Percentiles rank a stretch among this genome's conserved stretches.
These are phyloP conservation scores for Macaria liturata DNA, from an alignment of 2,888 invertebrate genomes.

Conservation along the genomic window DNA sequence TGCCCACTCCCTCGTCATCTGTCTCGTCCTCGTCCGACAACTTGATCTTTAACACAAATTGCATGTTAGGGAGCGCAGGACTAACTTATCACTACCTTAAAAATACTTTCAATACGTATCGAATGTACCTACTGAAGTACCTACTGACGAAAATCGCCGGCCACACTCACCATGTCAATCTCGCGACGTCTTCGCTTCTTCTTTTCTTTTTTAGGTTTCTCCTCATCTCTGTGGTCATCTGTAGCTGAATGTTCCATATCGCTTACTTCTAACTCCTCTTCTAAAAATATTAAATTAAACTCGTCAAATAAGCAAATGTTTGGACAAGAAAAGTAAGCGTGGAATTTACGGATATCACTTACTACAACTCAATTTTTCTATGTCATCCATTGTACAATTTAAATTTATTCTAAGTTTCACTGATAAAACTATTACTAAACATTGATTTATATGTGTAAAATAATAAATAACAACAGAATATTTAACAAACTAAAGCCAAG, in stretches of 20 bases:
- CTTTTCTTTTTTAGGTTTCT: constrained; percentile 62
- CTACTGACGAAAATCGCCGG: not conserved
- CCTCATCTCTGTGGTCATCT: constrained; percentile 69
- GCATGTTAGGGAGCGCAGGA: constrained; percentile 10
- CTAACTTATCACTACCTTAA: not conserved
- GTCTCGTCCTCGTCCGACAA: constrained; percentile 76
- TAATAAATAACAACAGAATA: too few species aligned
- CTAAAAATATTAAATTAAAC: constrained; percentile 39
- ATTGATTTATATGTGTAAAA: too few species aligned
- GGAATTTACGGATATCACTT: constrained; percentile 40
- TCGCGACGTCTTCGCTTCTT: constrained; percentile 71
- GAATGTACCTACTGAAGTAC: not conserved
- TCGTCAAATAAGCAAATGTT: constrained; percentile 4
- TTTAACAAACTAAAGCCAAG: too few species aligned
- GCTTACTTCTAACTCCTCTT: constrained; percentile 75
- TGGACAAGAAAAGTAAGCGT: not conserved
- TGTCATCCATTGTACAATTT: constrained; percentile 54
- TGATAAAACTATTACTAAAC: not conserved
- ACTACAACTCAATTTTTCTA: constrained; percentile 76
- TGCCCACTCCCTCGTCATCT: constrained; percentile 67
- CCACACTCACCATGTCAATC: constrained; percentile 64
- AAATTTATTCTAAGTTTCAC: not conserved
- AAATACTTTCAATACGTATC: not conserved
- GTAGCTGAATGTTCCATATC: constrained; percentile 72
- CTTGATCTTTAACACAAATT: constrained; percentile 32